A percentile compares a stretch with the other conserved stretches of the same genome.
Evolutionary conservation across 2,888 invertebrate species (phyloP).

Genomic region (Galerucella calmariensis): DNA sequence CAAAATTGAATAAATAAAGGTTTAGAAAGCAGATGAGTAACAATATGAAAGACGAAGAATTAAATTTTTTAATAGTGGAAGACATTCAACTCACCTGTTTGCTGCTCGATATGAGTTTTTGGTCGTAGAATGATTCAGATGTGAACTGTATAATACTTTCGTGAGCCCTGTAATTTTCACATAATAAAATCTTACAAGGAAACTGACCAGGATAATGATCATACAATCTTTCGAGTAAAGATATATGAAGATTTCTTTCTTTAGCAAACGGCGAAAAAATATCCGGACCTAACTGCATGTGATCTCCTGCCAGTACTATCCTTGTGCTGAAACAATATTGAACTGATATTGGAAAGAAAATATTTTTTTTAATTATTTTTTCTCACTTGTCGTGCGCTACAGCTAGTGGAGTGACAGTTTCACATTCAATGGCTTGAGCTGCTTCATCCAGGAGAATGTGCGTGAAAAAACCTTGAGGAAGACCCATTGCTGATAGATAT

Average conservation of each 20-base stretch:
- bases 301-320: conserved; percentile 83
- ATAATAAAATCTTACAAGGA: conserved; percentile 82
- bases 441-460: conserved; percentile 89
- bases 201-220: conserved; percentile 77
- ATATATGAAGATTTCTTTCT: conserved; percentile 77
- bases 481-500: conserved; percentile 75
- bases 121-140: conserved; percentile 84
- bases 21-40: too few relatives aligned
- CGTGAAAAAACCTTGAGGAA: conserved; percentile 77
- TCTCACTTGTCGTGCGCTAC: conserved; percentile 70
- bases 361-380: background rate
- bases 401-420: conserved; percentile 83
- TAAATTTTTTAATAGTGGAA: background rate
- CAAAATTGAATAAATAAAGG: too few relatives aligned
- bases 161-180: conserved; percentile 87
- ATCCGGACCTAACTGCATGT: conserved; percentile 87
- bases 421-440: conserved; percentile 88
- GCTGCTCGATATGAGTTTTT: conserved; percentile 78
- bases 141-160: conserved; percentile 84
- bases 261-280: conserved; percentile 80
- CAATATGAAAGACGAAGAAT: background rate
- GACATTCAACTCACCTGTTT: conserved; percentile 64
- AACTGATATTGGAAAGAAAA: background rate
- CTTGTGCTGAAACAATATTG: conserved; percentile 67
- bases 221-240: conserved; percentile 81